Conservation (phyloP, 2,797 vertebrate species). For the Cetoscarus ocellatus region DNA sequence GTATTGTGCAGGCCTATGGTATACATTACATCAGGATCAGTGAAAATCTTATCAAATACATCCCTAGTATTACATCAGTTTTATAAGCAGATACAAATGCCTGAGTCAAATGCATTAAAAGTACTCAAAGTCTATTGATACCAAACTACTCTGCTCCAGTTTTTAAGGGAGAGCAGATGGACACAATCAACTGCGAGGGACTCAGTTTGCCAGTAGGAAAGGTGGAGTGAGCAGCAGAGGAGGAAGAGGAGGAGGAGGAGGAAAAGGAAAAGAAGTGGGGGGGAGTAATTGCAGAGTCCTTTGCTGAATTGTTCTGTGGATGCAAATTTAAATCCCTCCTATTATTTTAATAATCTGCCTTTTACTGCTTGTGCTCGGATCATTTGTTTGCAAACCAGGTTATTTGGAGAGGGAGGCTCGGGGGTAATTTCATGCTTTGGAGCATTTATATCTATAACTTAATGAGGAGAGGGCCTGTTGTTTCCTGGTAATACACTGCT, state of each 20-base stretch:
- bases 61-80: too few species aligned
- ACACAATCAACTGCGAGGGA: constrained; percentile 65
- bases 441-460: constrained; percentile 97
- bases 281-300: constrained; percentile 80
- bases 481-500: constrained; percentile 91
- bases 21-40: too few species aligned
- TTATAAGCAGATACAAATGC: not conserved
- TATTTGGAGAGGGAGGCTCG: constrained; percentile 95
- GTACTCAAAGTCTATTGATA: constrained; percentile 37
- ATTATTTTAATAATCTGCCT: constrained; percentile 96
- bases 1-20: too few species aligned
- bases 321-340: constrained; percentile 93
- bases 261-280: constrained; percentile 62
- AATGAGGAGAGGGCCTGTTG: constrained; percentile 98
- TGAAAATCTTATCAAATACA: too few species aligned
- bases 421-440: constrained; percentile 99
- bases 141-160: constrained; percentile 37
- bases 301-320: constrained; percentile 86
- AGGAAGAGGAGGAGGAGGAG: constrained; percentile 69
- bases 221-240: constrained; percentile 68
- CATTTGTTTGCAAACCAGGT: constrained; percentile 99
- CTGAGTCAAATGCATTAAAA: too few species aligned
- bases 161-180: constrained; percentile 69
- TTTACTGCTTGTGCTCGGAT: constrained; percentile 94
- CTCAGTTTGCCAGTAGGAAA: constrained; percentile 50